Conservation (phyloP, 2,113 vertebrate species). For the Rhabdornis inornatus region DNA sequence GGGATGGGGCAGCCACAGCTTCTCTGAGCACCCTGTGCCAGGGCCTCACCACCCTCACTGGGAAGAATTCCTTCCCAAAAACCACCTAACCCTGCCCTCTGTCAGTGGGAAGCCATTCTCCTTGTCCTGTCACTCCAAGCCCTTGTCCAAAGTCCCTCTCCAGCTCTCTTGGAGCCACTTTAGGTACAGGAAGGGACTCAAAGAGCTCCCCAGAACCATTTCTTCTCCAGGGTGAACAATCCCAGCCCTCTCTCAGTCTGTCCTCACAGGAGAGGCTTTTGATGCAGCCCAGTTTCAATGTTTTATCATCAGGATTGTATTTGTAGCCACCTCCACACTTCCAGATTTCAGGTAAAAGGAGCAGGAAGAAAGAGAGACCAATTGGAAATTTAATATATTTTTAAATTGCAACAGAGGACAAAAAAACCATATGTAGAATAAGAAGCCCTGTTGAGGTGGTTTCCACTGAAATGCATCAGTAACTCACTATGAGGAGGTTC, state of each 20-base stretch:
- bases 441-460: background rate
- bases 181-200: background rate
- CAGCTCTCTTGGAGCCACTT: background rate
- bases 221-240: background rate
- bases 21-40: background rate
- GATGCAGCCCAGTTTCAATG: background rate
- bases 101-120: background rate
- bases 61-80: background rate
- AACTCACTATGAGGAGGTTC: background rate
- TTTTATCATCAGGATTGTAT: background rate
- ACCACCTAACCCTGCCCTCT: background rate
- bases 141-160: background rate
- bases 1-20: background rate
- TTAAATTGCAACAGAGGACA: background rate
- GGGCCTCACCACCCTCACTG: rapidly evolving
- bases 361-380: background rate
- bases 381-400: background rate
- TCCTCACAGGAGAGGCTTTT: background rate
- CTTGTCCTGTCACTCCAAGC: background rate
- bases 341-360: background rate
- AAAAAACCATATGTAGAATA: background rate
- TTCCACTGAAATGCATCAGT: background rate
- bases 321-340: background rate
- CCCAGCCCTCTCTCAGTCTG: background rate
- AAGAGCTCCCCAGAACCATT: background rate